Conservation (phyloP, 2,888 invertebrate species). For the Troides oblongomaculatus region DNA sequence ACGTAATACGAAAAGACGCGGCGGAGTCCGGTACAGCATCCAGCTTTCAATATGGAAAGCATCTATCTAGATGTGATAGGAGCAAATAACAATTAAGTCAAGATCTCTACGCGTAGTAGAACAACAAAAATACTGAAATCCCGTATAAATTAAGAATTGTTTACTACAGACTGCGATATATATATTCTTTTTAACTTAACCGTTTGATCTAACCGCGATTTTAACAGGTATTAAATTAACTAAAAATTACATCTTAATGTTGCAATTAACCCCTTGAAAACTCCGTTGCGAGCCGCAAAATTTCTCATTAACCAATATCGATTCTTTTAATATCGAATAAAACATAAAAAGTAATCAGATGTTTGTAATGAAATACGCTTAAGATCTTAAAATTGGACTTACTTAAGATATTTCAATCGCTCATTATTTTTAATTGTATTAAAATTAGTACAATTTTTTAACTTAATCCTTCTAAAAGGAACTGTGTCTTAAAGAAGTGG, state of each 20-base stretch:
- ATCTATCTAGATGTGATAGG: background rate
- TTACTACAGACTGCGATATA: too few relatives aligned
- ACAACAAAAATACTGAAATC: too few relatives aligned
- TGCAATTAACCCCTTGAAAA: background rate
- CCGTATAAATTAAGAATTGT: too few relatives aligned
- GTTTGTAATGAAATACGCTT: background rate
- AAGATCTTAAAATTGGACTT: background rate
- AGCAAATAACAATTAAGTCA: background rate
- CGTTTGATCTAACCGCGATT: too few relatives aligned
- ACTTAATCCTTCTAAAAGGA: too few relatives aligned
- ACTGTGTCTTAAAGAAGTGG: too few relatives aligned
- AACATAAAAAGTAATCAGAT: background rate
- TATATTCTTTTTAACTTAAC: too few relatives aligned
- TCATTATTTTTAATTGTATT: too few relatives aligned
- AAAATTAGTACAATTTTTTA: too few relatives aligned
- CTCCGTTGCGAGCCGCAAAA: slow-evolving; percentile 1
- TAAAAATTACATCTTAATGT: background rate
- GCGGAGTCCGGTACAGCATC: background rate
- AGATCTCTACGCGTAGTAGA: too few relatives aligned
- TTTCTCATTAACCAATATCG: slow-evolving; percentile 16
- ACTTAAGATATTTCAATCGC: too few relatives aligned
- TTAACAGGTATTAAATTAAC: background rate
- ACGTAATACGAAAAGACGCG: slow-evolving; percentile 4
- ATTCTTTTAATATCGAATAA: background rate
- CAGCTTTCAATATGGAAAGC: background rate